These are phyloP conservation scores for Corythoichthys haematopterus DNA, from an alignment of 2,113 vertebrate species.

Conservation along the genomic window DNA sequence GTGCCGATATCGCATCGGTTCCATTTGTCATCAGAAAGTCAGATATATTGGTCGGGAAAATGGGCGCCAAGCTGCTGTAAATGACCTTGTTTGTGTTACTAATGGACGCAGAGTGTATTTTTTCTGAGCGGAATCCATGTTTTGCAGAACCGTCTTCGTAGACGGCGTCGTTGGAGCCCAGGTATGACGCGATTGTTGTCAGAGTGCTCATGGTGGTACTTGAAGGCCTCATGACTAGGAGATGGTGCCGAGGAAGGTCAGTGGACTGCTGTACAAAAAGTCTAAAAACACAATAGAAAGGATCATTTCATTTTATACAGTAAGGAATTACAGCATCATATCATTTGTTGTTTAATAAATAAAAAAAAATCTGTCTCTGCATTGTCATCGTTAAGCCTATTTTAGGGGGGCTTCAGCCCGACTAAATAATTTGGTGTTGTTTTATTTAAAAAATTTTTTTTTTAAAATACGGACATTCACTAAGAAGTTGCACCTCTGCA, in stretches of 20 bases:
- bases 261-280: constrained; percentile 21
- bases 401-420: too few species aligned
- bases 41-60: constrained; percentile 83
- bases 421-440: too few species aligned
- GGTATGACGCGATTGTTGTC: constrained; percentile 86
- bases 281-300: constrained; percentile 21
- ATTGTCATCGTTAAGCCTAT: too few species aligned
- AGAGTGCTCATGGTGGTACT: constrained; percentile 88
- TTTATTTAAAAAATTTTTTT: too few species aligned
- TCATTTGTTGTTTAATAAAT: not conserved
- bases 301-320: not conserved
- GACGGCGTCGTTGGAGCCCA: constrained; percentile 87
- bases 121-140: constrained; percentile 80
- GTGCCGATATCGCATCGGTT: constrained; percentile 71
- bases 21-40: constrained; percentile 79
- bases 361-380: too few species aligned
- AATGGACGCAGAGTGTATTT: constrained; percentile 81
- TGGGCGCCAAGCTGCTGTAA: constrained; percentile 66
- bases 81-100: constrained; percentile 81
- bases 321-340: not conserved
- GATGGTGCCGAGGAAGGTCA: constrained; percentile 58
- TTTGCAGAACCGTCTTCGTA: constrained; percentile 84
- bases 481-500: too few species aligned
- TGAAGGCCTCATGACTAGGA: constrained; percentile 85
- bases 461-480: too few species aligned